Evolutionary conservation across 2,888 invertebrate species (phyloP).

Genomic region (Agriotes lineatus): DNA sequence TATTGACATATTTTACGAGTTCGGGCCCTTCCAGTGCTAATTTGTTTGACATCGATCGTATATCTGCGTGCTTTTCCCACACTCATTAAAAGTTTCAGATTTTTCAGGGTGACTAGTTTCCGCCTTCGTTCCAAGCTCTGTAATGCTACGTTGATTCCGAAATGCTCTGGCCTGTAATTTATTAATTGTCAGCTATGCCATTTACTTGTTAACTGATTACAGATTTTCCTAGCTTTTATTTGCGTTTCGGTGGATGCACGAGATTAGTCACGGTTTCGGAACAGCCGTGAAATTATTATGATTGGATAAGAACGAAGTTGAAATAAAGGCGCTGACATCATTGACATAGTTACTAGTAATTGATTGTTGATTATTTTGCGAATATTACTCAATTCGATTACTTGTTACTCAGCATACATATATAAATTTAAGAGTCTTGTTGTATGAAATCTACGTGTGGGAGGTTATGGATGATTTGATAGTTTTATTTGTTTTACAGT

Average conservation of each 20-base stretch:
- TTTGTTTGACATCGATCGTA: background rate
- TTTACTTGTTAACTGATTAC: background rate
- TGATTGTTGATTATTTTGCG: background rate
- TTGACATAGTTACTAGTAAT: background rate
- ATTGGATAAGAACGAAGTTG: background rate
- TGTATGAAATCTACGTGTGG: too few relatives aligned
- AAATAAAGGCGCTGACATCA: background rate
- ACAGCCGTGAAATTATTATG: background rate
- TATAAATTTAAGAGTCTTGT: too few relatives aligned
- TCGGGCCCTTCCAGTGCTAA: background rate
- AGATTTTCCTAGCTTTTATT: background rate
- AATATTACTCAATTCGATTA: background rate
- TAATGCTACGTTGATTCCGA: background rate
- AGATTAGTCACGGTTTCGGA: background rate
- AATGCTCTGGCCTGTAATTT: background rate
- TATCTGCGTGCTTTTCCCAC: background rate
- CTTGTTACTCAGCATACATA: background rate
- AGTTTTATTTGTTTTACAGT: too few relatives aligned
- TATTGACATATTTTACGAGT: background rate
- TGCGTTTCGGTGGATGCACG: constrained; percentile 2
- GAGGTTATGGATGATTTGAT: too few relatives aligned
- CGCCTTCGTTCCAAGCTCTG: background rate
- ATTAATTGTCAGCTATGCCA: too few relatives aligned
- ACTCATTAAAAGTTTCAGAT: too few relatives aligned
- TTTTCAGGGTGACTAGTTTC: background rate